A percentile compares a stretch with the other conserved stretches of the same genome.
Conservation (phyloP, 2,113 vertebrate genomes). For the Sorex fumeus region DNA sequence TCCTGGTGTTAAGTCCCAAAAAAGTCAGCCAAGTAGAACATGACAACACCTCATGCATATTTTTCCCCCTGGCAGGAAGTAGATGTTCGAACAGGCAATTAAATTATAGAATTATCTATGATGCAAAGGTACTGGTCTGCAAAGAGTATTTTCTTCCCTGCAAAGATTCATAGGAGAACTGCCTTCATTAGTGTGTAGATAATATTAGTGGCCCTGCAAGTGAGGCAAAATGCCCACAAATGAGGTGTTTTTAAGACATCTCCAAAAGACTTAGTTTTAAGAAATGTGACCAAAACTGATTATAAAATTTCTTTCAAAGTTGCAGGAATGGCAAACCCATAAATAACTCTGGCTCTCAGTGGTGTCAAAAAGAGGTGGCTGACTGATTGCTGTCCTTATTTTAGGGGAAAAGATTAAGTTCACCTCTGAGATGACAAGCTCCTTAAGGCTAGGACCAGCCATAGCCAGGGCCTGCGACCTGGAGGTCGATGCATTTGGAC, state of each 20-base stretch:
- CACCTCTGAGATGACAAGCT: not conserved
- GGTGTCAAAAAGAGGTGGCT: constrained; percentile 53
- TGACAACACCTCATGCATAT: constrained; percentile 62
- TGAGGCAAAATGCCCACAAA: constrained; percentile 46
- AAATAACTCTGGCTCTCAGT: constrained; percentile 56
- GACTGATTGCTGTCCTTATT: constrained; percentile 33
- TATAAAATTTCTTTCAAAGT: constrained; percentile 71
- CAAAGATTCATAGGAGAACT: constrained; percentile 49
- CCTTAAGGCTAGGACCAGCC: not conserved
- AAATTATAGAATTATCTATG: constrained; percentile 71
- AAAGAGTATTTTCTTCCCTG: constrained; percentile 64
- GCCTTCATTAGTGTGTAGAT: constrained; percentile 72
- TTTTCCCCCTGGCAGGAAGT: constrained; percentile 67
- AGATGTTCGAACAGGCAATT: constrained; percentile 76
- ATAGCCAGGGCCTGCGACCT: not conserved
- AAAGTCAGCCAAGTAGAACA: constrained; percentile 70
- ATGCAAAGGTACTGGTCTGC: constrained; percentile 62
- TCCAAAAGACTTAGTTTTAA: constrained; percentile 52
- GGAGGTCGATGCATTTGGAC: not conserved
- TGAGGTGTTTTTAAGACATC: constrained; percentile 67
- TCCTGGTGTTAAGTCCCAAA: constrained; percentile 67
- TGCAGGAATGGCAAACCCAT: constrained; percentile 63
- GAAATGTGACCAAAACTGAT: constrained; percentile 75
- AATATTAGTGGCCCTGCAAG: constrained; percentile 53
- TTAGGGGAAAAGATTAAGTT: not conserved